phyloP scores from a whole-genome alignment of 2,888 invertebrate genomes.

The Crocallis elinguaria region DNA sequence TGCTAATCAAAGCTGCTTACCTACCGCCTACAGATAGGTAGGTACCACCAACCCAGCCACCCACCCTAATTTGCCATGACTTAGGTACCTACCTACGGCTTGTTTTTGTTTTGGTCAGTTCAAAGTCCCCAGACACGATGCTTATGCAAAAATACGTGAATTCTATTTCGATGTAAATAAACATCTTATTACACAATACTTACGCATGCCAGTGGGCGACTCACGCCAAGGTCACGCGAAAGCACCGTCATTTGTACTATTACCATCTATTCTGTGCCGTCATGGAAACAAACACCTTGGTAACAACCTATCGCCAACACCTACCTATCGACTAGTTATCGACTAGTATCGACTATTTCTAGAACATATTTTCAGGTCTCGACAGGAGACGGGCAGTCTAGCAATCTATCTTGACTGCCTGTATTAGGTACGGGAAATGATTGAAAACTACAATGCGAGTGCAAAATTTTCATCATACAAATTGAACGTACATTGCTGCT shows the following conservation, averaged over 20 bases:
- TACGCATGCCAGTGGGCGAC: slow-evolving; percentile 64
- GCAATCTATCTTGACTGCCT: slow-evolving; percentile 30
- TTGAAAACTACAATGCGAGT: slow-evolving; percentile 1
- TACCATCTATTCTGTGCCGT: too few species aligned
- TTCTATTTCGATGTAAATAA: slow-evolving; percentile 63
- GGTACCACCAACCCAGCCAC: too few species aligned
- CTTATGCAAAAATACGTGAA: slow-evolving; percentile 53
- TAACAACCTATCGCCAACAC: slow-evolving; percentile 16
- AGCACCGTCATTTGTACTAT: too few species aligned
- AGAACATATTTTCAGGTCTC: slow-evolving; percentile 33
- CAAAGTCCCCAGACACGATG: slow-evolving; percentile 11
- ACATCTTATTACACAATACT: slow-evolving; percentile 66
- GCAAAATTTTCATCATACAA: slow-evolving; percentile 17
- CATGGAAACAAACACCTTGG: slow-evolving; percentile 23
- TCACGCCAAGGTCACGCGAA: slow-evolving; percentile 69
- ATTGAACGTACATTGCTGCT: slow-evolving; percentile 26
- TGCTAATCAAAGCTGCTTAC: too few species aligned
- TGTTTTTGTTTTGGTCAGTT: slow-evolving; percentile 20
- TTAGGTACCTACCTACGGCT: background rate
- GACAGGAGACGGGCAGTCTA: slow-evolving; percentile 57
- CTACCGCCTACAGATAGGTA: too few species aligned
- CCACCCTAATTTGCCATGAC: too few species aligned
- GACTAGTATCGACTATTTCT: slow-evolving; percentile 25
- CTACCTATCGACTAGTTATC: too few species aligned
- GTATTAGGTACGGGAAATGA: slow-evolving; percentile 24